Evolutionary conservation across 2,888 invertebrate genomes (phyloP), one percentile per base, ranked within the genome.

Genomic region (Mamestra brassicae): DNA sequence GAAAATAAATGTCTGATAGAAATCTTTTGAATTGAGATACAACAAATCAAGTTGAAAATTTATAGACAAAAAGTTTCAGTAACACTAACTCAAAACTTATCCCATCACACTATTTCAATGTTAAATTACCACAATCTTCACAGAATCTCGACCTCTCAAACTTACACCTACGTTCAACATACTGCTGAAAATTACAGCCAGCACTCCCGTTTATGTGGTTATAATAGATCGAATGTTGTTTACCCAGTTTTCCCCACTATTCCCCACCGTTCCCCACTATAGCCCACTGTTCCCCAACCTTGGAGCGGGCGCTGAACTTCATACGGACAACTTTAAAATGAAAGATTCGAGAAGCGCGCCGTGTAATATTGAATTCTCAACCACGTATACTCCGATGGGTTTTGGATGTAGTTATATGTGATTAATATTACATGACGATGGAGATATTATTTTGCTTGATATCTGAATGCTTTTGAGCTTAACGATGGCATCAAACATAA

Each of bases 261-360:
- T 75, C 58, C 34, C 77, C 69, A 60, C 71, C 76, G 76, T 84
- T 64, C 81, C 45, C 68, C 71, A 65, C 45, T 45, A 36, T 61
- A 26, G 3, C 42, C 78, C 71, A 57, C 75, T 78, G 80, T 84
- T 67, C 71, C 17, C 71, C 78, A 63, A 81, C 58, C 47, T 54
- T 15, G 66, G 7, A 52, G 67, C 55, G 61, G 11, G 70, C 65
- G 73, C 52, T 67, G 76, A 90, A 89, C 89, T 92, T 89, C 86
- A 84, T 86, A 88, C 90, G 91, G 74, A 81, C 89, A 94, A 94
- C 88, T 94, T 94, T 93, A 92, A 93, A 93, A 93, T 92, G 91
- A 94, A 94, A 94, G 93, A 93, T 93, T 93, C 88, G 88, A 71
- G 58, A 38, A 89, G 86, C 89, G 83, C 89, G 67, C 82, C 85